These are phyloP conservation scores for Axis porcinus DNA, from an alignment of 2,113 vertebrate genomes.

Conservation along the genomic window DNA sequence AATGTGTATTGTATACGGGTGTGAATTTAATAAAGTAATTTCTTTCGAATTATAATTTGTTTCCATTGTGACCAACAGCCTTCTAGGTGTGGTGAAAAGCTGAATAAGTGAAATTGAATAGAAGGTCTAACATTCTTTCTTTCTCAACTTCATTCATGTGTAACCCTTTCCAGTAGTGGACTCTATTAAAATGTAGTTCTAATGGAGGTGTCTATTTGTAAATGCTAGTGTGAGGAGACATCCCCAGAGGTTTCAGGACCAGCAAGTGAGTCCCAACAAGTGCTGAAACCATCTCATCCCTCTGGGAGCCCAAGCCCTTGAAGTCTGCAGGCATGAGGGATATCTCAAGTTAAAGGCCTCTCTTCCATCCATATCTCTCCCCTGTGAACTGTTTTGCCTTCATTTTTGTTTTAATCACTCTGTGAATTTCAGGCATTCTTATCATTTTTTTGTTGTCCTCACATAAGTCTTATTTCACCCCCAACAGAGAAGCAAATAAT, in stretches of 20 bases:
- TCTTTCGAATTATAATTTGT: not conserved
- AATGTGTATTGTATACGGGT: not conserved
- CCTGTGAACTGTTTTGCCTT: not conserved
- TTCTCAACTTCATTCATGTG: not conserved
- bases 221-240: not conserved
- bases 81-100: not conserved
- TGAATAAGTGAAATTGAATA: not conserved
- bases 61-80: not conserved
- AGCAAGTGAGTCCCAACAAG: not conserved
- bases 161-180: not conserved
- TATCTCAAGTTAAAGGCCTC: not conserved
- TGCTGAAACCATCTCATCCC: not conserved
- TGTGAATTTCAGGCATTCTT: not conserved
- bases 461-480: not conserved
- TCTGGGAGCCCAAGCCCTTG: not conserved
- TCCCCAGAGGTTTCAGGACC: not conserved
- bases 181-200: slow-evolving; percentile 10
- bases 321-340: not conserved
- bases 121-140: not conserved
- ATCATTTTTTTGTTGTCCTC: not conserved
- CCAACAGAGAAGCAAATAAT: not conserved
- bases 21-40: not conserved
- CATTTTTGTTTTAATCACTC: not conserved
- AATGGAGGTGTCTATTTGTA: not conserved
- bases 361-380: not conserved